Base-by-base conservation (phyloP, 2,888 invertebrate genomes). In the Axea sp. region DNA sequence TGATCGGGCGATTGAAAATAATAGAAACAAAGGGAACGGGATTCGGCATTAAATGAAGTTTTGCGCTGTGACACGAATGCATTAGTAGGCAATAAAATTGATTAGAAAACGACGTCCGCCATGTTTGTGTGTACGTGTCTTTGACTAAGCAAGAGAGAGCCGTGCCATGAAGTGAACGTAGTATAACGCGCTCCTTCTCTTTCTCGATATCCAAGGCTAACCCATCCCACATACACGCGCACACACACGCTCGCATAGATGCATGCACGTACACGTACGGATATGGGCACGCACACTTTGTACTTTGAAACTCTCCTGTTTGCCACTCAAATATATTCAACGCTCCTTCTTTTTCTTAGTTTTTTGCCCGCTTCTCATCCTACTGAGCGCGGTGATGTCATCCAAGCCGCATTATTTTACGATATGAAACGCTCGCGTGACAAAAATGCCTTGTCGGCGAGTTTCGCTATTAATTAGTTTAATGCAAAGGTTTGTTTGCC, bases 131-230 rank as follows among this genome's bases (percentile, higher is more conserved):
- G 39, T 71, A 69, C 68, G 69, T 71, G 65, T 65, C 53, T 67
- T 67, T 73, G 30, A 28, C 67, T 60, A 51, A 47, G 33, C 9
- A 47, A 37, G 65, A 69, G 64, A 65, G 69, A 72, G 67, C 57
- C 31, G 59, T 67, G 7, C 51, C 75, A 71, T 68, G 28, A 71
- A 76, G 76, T 74, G 76, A 78, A 73, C 76, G 76, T 75, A 73
- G 75, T 71, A 75, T 73, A 77, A 45, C 62, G 67, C 75, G 59
- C 55, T 72, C 72, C 68, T 68, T 73, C 72, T 72, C 72, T 75
- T 69, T 78, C 72, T 59, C 59, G 60, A 73, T 76, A 68, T 72
- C 78, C 80, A 80, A 81, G 80, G 80, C 78, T 78, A 78, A 80
- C 74, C 76, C 78, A 77, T 80, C 78, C 76, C 76, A 76, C 75